Conservation (phyloP, 2,797 vertebrate species). For the Acropternis orthonyx region DNA sequence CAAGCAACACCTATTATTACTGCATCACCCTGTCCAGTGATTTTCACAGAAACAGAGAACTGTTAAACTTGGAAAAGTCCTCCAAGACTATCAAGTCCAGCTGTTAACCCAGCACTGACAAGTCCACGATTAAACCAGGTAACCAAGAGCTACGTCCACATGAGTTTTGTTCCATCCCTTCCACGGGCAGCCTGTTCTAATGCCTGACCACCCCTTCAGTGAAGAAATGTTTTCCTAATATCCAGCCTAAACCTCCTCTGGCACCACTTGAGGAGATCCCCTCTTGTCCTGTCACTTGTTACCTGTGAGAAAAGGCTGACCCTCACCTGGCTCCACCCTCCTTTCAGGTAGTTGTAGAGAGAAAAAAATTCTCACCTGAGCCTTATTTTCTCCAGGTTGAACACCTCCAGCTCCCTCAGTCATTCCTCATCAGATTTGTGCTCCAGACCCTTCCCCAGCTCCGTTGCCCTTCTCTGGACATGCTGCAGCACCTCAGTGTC, state of each 20-base stretch:
- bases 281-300: not conserved
- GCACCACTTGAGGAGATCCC: not conserved
- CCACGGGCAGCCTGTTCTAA: not conserved
- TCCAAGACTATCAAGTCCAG: not conserved
- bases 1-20: not conserved
- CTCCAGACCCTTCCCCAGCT: not conserved
- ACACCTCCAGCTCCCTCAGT: not conserved
- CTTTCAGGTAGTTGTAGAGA: not conserved
- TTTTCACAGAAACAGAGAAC: not conserved
- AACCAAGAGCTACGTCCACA: not conserved
- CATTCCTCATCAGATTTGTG: not conserved
- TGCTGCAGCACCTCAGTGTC: not conserved
- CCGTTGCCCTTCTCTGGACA: not conserved
- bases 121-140: accelerated
- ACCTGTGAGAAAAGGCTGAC: not conserved
- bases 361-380: not conserved
- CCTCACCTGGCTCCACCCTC: too few species aligned
- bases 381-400: not conserved
- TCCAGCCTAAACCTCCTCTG: not conserved
- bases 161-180: accelerated
- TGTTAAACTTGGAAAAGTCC: not conserved
- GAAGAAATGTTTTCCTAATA: not conserved
- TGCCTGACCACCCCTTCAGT: not conserved
- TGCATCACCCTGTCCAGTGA: not conserved
- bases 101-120: not conserved